phyloP scores from a whole-genome alignment of 2,797 vertebrate species.

The Crenuchus spilurus region DNA sequence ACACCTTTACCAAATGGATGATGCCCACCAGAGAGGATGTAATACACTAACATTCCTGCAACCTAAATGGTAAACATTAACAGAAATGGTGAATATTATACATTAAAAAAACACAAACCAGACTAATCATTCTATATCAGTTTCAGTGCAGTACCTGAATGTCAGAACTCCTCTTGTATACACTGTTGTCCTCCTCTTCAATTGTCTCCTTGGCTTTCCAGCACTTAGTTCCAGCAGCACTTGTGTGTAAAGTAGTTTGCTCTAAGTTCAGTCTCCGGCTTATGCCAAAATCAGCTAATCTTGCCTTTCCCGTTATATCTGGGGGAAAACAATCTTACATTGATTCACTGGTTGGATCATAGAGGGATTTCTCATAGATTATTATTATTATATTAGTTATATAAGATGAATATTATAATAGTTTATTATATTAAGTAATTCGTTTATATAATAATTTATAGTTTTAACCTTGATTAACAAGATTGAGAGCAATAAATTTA shows the following conservation, averaged over 20 bases:
- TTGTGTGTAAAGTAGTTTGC: slow-evolving; percentile 60
- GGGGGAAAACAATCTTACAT: not conserved
- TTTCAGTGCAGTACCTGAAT: slow-evolving; percentile 60
- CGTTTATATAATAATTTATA: too few species aligned
- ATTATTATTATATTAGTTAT: too few species aligned
- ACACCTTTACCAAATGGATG: slow-evolving; percentile 64
- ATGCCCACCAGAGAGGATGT: slow-evolving; percentile 67
- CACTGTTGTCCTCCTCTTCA: not conserved
- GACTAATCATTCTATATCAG: not conserved
- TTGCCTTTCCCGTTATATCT: slow-evolving; percentile 61
- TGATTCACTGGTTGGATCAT: not conserved
- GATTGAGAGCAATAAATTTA: not conserved
- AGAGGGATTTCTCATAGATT: too few species aligned
- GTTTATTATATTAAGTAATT: too few species aligned
- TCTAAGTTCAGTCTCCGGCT: slow-evolving; percentile 58
- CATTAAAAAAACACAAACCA: too few species aligned
- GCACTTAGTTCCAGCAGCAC: slow-evolving; percentile 64
- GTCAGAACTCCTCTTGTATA: slow-evolving; percentile 66
- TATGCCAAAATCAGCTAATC: slow-evolving; percentile 73
- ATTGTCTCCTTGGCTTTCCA: slow-evolving; percentile 72
- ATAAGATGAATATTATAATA: too few species aligned
- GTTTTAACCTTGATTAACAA: not conserved
- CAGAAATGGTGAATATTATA: too few species aligned
- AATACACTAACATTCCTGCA: slow-evolving; percentile 73
- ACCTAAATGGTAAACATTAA: too few species aligned